phyloP scores from a whole-genome alignment of 2,888 invertebrate genomes.

The Leptinotarsa tumamoca region DNA sequence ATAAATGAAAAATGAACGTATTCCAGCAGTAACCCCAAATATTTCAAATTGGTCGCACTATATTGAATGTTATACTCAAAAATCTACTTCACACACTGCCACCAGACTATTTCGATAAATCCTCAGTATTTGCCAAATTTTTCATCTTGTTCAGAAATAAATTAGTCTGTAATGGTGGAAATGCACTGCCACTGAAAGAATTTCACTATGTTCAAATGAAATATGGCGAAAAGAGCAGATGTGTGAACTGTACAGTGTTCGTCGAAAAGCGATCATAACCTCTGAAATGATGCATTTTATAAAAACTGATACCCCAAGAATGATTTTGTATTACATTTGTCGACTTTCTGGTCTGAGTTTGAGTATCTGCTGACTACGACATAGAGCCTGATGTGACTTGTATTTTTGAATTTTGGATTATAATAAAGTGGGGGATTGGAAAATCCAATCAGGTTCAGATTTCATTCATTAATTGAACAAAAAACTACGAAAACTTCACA shows the following conservation, averaged over 20 bases:
- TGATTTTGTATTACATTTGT: neutral
- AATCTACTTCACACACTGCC: neutral
- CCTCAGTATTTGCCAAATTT: constrained; percentile 50
- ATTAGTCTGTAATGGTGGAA: constrained; percentile 35
- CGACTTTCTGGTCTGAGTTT: too few species aligned
- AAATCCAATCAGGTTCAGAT: too few species aligned
- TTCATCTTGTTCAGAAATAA: constrained; percentile 46
- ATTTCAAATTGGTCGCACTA: too few species aligned
- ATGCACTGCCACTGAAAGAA: constrained; percentile 22
- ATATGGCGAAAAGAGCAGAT: neutral
- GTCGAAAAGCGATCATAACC: neutral
- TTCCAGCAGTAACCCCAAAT: too few species aligned
- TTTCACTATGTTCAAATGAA: constrained; percentile 14
- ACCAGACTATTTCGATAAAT: constrained; percentile 46
- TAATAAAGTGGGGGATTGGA: too few species aligned
- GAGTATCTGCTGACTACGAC: too few species aligned
- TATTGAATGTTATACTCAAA: neutral
- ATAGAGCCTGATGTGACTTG: too few species aligned
- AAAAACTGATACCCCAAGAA: neutral
- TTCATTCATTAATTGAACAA: too few species aligned
- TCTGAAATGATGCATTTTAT: neutral
- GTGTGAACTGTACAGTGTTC: constrained; percentile 1
- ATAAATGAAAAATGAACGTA: too few species aligned
- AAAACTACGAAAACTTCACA: too few species aligned
- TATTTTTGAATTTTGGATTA: too few species aligned